Evolutionary conservation across 2,888 invertebrate genomes (phyloP), one percentile per base, ranked within the genome.

Genomic region (Chalcis sispes): DNA sequence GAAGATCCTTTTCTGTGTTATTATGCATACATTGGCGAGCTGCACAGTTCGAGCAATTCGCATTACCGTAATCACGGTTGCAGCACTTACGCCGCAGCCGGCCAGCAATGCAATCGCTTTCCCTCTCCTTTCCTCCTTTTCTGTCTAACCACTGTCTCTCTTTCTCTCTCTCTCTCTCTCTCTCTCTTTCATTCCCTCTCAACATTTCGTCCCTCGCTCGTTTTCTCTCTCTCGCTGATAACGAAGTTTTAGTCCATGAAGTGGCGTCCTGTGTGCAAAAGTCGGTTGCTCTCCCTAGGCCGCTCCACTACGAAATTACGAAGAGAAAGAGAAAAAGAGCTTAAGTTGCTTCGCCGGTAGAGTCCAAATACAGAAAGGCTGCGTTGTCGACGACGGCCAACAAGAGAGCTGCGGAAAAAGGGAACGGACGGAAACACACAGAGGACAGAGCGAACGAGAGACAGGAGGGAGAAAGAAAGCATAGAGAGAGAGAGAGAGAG

Each of bases 321-420:
- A 50, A n/a, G n/a, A n/a, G n/a, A n/a, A n/a, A n/a, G n/a, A n/a
- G n/a, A n/a, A n/a, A n/a, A n/a, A n/a, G n/a, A n/a, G n/a, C n/a
- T n/a, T n/a, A 50, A 42, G 15, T 32, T 42, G 15, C 13, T 23
- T 29, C 58, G 52, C 40, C 52, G 42, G n/a, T n/a, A 56, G 42
- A 56, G 75, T 58, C 61, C 59, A 74, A 75, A 76, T 54, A 78
- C 71, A 77, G 78, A 72, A 69, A 69, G 67, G 67, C 23, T n/a
- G 50, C 36, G 36, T 36, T 36, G 36, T 4, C 72, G 67, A 74
- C 59, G 77, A 32, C 40, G n/a, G n/a, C n/a, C n/a, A n/a, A n/a
- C n/a, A n/a, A n/a, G n/a, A n/a, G n/a, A n/a, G n/a, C n/a, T n/a
- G n/a, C n/a, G n/a, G n/a, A n/a, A n/a, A n/a, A n/a, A n/a, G n/a